phyloP scores from a whole-genome alignment of 2,888 invertebrate species.

The Argynnis bischoffii region DNA sequence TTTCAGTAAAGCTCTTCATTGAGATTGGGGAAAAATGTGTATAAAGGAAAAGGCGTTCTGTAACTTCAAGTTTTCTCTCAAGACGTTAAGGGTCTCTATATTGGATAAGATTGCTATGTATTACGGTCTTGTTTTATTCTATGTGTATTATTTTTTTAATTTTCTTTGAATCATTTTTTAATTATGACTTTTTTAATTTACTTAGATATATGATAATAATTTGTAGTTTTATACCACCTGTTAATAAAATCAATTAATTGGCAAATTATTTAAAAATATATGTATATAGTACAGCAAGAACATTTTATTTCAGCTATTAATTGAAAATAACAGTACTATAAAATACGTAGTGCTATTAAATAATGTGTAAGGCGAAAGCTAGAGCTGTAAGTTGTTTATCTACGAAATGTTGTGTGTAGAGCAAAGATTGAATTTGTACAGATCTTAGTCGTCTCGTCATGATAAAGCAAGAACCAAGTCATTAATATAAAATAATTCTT shows the following conservation, averaged over 20 bases:
- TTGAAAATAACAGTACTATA: too few species aligned
- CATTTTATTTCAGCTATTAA: too few species aligned
- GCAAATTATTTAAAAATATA: too few species aligned
- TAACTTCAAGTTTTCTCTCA: constrained; percentile 24
- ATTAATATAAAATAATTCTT: constrained; percentile 4
- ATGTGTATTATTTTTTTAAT: too few species aligned
- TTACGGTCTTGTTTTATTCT: not conserved
- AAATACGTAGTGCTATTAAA: not conserved
- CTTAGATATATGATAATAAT: too few species aligned
- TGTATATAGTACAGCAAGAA: too few species aligned
- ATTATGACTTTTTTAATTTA: too few species aligned
- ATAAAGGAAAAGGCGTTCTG: constrained; percentile 15
- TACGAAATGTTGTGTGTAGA: constrained; percentile 19
- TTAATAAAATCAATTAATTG: too few species aligned
- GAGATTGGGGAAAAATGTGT: constrained; percentile 19
- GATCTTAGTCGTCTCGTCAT: constrained; percentile 2
- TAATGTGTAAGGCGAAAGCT: constrained; percentile 1
- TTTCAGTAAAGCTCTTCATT: constrained; percentile 14
- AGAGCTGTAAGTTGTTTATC: constrained; percentile 14
- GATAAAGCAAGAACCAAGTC: constrained; percentile 5
- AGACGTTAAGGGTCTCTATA: constrained; percentile 23
- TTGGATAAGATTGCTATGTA: constrained; percentile 7
- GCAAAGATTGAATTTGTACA: constrained; percentile 21
- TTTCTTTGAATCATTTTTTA: too few species aligned
- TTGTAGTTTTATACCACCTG: too few species aligned